phyloP scores from a whole-genome alignment of 1,140 invertebrate species.

The Bombus confusus region DNA sequence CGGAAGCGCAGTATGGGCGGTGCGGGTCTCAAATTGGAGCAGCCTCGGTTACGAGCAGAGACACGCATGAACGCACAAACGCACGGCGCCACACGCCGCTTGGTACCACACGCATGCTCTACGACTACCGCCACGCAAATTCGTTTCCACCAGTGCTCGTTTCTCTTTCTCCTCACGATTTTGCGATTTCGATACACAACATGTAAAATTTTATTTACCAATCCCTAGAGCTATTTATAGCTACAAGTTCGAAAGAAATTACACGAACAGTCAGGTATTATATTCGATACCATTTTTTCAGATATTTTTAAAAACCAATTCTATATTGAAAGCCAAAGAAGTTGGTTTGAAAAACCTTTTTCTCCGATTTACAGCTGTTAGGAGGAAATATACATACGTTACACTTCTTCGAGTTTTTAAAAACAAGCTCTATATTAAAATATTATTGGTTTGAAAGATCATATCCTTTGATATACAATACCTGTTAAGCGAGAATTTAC shows the following conservation, averaged over 20 bases:
- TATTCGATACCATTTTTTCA: too few species aligned
- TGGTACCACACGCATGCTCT: conserved; percentile 53
- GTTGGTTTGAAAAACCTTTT: too few species aligned
- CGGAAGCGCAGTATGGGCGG: conserved; percentile 65
- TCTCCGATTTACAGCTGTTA: too few species aligned
- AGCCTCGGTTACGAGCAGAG: conserved; percentile 66
- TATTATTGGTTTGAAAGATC: neutral
- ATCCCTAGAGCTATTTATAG: too few species aligned
- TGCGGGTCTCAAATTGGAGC: conserved; percentile 70
- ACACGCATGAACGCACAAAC: conserved; percentile 77
- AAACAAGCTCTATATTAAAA: neutral
- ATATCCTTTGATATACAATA: neutral
- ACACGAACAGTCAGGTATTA: too few species aligned
- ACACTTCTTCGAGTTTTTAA: neutral
- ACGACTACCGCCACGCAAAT: conserved; percentile 36
- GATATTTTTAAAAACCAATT: too few species aligned
- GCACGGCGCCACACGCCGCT: conserved; percentile 68
- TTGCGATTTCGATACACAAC: neutral
- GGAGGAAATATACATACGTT: too few species aligned
- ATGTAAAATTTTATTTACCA: neutral
- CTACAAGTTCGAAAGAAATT: too few species aligned
- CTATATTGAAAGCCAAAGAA: too few species aligned
- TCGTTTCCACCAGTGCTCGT: conserved; percentile 31
- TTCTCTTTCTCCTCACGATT: neutral
- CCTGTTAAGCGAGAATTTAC: neutral